These are phyloP conservation scores for Drosophila dunni DNA, from an alignment of 1,140 invertebrate genomes.

Conservation along the genomic window DNA sequence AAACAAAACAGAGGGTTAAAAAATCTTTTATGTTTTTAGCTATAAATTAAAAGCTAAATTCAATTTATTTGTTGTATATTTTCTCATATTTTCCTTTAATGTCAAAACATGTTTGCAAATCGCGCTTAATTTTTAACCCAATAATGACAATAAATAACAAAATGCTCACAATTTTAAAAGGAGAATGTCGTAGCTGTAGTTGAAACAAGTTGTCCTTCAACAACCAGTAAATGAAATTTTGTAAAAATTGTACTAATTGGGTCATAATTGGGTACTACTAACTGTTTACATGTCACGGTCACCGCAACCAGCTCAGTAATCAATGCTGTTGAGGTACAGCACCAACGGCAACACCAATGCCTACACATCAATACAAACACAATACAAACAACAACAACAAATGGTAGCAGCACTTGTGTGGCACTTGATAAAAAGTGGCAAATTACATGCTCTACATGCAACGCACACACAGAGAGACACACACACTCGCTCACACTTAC, in stretches of 20 bases:
- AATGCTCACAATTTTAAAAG: too few species aligned
- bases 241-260: not conserved
- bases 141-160: too few species aligned
- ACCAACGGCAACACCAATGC: not conserved
- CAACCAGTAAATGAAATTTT: not conserved
- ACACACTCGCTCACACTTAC: not conserved
- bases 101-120: too few species aligned
- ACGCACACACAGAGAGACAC: not conserved
- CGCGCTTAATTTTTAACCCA: too few species aligned
- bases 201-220: not conserved
- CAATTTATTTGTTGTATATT: too few species aligned
- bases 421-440: constrained; percentile 35
- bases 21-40: too few species aligned
- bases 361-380: too few species aligned
- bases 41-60: too few species aligned
- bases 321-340: constrained; percentile 1
- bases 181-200: too few species aligned
- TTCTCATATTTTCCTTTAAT: too few species aligned
- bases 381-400: not conserved
- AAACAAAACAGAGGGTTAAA: too few species aligned
- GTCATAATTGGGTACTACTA: not conserved
- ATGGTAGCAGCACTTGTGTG: not conserved
- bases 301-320: not conserved
- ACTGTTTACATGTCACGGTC: not conserved
- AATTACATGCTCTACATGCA: constrained; percentile 17